Base-by-base conservation (phyloP, 2,888 invertebrate species). In the Limenitis camilla region DNA sequence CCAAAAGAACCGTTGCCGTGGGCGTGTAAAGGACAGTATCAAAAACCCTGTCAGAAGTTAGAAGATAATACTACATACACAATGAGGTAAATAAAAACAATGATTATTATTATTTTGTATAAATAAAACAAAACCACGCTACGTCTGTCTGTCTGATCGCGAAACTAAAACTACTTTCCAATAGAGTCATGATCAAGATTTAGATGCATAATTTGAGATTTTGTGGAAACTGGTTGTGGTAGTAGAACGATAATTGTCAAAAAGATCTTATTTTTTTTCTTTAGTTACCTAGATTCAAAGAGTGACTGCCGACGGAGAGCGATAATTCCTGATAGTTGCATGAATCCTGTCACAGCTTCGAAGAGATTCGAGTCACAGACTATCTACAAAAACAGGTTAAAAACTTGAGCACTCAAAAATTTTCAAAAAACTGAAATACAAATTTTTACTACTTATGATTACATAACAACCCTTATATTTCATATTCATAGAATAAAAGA, bases 381-480 rank as follows among this genome's bases (percentile, higher is more conserved):
- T 0, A 55, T 86, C n/a, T 86, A 86, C 53, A 86, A 82, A 42
- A 82, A 80, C 72, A 86, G 86, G 86, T 83, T 50, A 49, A 50
- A 44, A 32, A 4, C 11, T 30, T 19, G 5, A 11, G 28, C 9
- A 6, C 5, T 27, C n/a, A 9, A 5, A 10, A n/a, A n/a, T n/a
- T n/a, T n/a, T n/a, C n/a, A n/a, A n/a, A n/a, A n/a, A n/a, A n/a
- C n/a, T n/a, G n/a, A n/a, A n/a, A n/a, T n/a, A n/a, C n/a, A n/a
- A n/a, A n/a, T n/a, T n/a, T n/a, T n/a, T n/a, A n/a, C n/a, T n/a
- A n/a, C n/a, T n/a, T n/a, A n/a, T n/a, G n/a, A n/a, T n/a, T n/a
- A n/a, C n/a, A n/a, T n/a, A n/a, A n/a, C n/a, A n/a, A n/a, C n/a
- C n/a, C n/a, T n/a, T n/a, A n/a, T n/a, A n/a, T n/a, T n/a, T n/a